Conservation (phyloP, 2,888 invertebrate species). For the Listrodromus nycthemerus region DNA sequence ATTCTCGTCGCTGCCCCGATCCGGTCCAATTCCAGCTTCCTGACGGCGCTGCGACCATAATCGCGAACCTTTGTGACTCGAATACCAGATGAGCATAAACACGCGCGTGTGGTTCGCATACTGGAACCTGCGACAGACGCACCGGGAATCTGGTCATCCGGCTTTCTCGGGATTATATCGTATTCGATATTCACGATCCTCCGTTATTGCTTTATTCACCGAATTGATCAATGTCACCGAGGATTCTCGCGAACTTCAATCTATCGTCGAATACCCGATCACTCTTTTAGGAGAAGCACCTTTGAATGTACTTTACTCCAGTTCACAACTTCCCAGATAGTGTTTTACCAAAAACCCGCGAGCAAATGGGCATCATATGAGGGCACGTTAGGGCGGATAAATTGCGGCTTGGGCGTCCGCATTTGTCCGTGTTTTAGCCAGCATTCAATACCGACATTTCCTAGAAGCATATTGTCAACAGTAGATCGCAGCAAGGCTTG, state of each 20-base stretch:
- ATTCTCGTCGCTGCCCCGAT: constrained; percentile 30
- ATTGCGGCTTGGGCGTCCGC: no score
- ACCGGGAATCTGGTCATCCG: background rate
- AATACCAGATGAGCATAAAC: background rate
- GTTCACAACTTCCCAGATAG: no score
- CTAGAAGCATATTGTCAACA: no score
- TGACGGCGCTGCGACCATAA: constrained; percentile 55
- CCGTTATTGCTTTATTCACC: constrained; percentile 1
- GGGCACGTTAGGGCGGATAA: no score
- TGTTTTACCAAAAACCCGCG: no score
- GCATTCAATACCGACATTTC: no score
- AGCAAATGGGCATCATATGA: no score
- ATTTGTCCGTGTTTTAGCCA: no score
- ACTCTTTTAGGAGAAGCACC: no score
- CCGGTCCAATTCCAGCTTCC: constrained; percentile 42
- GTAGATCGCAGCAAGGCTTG: no score
- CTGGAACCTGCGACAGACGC: background rate
- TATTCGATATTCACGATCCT: background rate
- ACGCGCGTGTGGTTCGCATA: no score
- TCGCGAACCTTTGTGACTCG: constrained; percentile 42
- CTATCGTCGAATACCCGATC: background rate
- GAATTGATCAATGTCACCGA: background rate
- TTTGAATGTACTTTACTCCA: no score
- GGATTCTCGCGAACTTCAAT: background rate
- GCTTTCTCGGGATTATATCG: constrained; percentile 3